A percentile compares a stretch with the other conserved stretches of the same genome.
Conservation (phyloP, 2,888 invertebrate genomes). For the Steinernema hermaphroditum region DNA sequence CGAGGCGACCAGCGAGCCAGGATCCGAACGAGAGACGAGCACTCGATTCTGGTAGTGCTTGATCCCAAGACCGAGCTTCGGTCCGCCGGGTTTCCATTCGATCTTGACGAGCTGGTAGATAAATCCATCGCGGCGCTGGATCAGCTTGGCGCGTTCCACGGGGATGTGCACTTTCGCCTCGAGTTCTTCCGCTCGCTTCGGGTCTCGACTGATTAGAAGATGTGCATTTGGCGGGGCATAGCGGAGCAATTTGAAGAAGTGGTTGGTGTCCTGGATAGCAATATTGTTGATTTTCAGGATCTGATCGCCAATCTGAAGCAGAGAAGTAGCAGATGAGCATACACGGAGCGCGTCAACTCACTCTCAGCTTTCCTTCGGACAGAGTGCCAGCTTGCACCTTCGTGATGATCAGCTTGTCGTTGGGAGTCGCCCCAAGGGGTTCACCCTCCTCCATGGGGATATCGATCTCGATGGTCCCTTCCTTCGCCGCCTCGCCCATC, state of each 20-base stretch:
- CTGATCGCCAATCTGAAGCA: constrained; percentile 53
- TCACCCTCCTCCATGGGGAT: constrained; percentile 63
- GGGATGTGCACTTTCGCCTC: constrained; percentile 55
- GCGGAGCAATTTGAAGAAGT: constrained; percentile 55
- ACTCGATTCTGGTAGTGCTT: constrained; percentile 61
- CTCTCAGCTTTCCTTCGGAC: constrained; percentile 58
- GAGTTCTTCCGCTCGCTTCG: constrained; percentile 47
- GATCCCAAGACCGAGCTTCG: constrained; percentile 59
- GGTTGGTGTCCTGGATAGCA: constrained; percentile 46
- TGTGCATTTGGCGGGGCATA: constrained; percentile 50
- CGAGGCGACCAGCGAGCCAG: constrained; percentile 48
- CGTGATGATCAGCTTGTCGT: constrained; percentile 59
- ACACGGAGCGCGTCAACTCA: too few relatives aligned
- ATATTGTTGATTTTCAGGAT: constrained; percentile 50
- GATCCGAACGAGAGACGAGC: constrained; percentile 53
- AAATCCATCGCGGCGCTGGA: constrained; percentile 57
- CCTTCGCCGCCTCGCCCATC: constrained; percentile 13
- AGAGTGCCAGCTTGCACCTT: constrained; percentile 56
- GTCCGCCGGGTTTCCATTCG: constrained; percentile 50
- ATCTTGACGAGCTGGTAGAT: constrained; percentile 45
- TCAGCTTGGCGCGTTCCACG: constrained; percentile 53
- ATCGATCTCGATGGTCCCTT: constrained; percentile 39
- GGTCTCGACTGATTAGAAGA: constrained; percentile 45
- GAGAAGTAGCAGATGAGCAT: neutral
- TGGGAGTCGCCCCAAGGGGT: constrained; percentile 59